Base-by-base conservation (phyloP, 2,113 vertebrate species). In the Nibea albiflora region DNA sequence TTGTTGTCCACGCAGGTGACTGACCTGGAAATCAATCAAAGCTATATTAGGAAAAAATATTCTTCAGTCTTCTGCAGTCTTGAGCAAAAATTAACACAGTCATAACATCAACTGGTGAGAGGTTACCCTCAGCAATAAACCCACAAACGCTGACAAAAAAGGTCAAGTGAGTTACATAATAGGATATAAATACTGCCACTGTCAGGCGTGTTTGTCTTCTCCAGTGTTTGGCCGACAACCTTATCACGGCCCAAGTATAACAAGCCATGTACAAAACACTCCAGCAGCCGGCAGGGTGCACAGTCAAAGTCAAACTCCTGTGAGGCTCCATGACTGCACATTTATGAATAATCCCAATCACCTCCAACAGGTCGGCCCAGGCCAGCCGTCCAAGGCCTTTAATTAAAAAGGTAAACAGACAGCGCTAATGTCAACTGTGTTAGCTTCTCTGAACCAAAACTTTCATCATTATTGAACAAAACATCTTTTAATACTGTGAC, bases 181-280 rank as follows among this genome's bases (percentile, higher is more conserved):
- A 85, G 78, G 85, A 92, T 92, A 92, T 89, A 94, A 94, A 94
- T 91, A 94, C 88, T 65, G 88, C 80, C 82, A 89, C 86, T 92
- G 94, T 93, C 88, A 69, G 84, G 81, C 69, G 47, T 90, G 90
- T 92, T 91, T 94, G 80, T 88, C 82, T 88, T 91, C 70, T 81
- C 72, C 73, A 79, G 79, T 47, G 63, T 66, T 86, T 88, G 67
- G 79, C 85, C 82, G 81, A 88, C 73, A 86, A 85, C 47, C 71
- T 78, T 83, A 91, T 90, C 85, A 85, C 17, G n/a, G 78, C 72
- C 76, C 10, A 52, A 73, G 81, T 81, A 86, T 85, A 86, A 91
- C 78, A 81, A 74, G 16, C 62, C 46, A 76, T 79, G 76, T 81
- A 83, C 83, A 87, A 88, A 90, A 81, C 80, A 77, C 67, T 57